A percentile compares a stretch with the other conserved stretches of the same genome.
phyloP scores from a whole-genome alignment of 2,797 vertebrate genomes.

The Lophius americanus region DNA sequence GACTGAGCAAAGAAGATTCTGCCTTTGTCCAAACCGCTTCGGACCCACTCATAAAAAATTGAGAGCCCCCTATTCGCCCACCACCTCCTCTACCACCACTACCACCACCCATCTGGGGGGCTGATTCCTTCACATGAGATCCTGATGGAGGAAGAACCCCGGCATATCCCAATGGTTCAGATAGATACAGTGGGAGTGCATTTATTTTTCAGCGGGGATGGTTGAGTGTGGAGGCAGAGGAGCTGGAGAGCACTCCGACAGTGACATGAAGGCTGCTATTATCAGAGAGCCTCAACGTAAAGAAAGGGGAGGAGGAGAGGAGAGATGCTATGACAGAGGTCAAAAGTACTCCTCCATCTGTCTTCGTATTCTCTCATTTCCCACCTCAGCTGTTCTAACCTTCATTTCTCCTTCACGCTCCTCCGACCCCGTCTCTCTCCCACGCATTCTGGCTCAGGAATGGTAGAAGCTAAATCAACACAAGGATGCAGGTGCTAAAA shows the following conservation, averaged over 20 bases:
- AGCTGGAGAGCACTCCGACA: conserved; percentile 64
- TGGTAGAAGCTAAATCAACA: conserved; percentile 26
- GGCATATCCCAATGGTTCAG: conserved; percentile 50
- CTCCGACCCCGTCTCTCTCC: conserved; percentile 42
- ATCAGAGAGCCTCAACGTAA: conserved; percentile 37
- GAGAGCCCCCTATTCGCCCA: conserved; percentile 32
- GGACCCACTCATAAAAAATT: conserved; percentile 71
- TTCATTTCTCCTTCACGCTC: conserved; percentile 60
- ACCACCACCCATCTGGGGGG: conserved; percentile 51
- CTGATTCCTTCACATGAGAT: conserved; percentile 67
- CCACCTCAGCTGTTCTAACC: conserved; percentile 30
- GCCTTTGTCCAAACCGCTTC: conserved; percentile 62
- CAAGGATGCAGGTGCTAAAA: conserved; percentile 34
- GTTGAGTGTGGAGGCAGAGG: conserved; percentile 42
- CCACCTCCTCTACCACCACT: conserved; percentile 23
- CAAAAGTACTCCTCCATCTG: conserved; percentile 22
- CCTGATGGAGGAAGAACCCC: conserved; percentile 59
- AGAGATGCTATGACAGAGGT: conserved; percentile 39
- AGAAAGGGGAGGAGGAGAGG: conserved; percentile 10
- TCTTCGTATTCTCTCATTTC: conserved; percentile 1
- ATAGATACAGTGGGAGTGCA: conserved; percentile 57
- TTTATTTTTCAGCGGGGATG: conserved; percentile 66
- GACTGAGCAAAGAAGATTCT: conserved; percentile 25
- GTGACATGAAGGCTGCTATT: conserved; percentile 36
- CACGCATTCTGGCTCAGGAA: conserved; percentile 18